These are phyloP conservation scores for Eilema sororculum DNA, from an alignment of 2,888 invertebrate genomes.

Conservation along the genomic window DNA sequence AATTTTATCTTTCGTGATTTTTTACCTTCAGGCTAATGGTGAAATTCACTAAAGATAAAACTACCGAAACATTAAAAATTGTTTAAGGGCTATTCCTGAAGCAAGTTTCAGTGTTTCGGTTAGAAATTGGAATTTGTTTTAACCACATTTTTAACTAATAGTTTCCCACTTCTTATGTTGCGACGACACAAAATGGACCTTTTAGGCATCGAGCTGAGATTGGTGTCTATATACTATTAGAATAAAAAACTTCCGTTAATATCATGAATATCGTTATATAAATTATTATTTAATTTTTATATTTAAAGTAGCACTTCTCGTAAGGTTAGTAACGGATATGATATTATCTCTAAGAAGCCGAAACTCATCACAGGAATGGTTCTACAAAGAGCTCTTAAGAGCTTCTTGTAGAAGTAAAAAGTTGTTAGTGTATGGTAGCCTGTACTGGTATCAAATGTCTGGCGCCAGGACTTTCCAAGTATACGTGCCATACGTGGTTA, in stretches of 20 bases:
- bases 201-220: background rate
- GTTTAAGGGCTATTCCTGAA: no score
- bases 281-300: background rate
- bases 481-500: conserved; percentile 57
- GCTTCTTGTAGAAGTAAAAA: conserved; percentile 19
- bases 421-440: conserved; percentile 2
- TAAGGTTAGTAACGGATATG: conserved; percentile 3
- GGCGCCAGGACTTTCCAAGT: conserved; percentile 67
- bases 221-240: background rate
- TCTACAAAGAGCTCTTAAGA: conserved; percentile 53
- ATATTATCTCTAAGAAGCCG: conserved; percentile 5
- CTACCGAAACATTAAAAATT: no score
- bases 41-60: no score
- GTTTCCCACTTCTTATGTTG: no score
- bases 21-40: no score
- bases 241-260: background rate
- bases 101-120: background rate
- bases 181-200: background rate
- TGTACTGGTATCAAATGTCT: conserved; percentile 60
- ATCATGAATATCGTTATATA: background rate
- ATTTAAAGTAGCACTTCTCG: background rate
- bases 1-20: no score
- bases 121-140: no score
- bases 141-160: no score
- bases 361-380: conserved; percentile 26